These are phyloP conservation scores for Lingula anatina DNA, from an alignment of 2,888 invertebrate species.

Conservation along the genomic window DNA sequence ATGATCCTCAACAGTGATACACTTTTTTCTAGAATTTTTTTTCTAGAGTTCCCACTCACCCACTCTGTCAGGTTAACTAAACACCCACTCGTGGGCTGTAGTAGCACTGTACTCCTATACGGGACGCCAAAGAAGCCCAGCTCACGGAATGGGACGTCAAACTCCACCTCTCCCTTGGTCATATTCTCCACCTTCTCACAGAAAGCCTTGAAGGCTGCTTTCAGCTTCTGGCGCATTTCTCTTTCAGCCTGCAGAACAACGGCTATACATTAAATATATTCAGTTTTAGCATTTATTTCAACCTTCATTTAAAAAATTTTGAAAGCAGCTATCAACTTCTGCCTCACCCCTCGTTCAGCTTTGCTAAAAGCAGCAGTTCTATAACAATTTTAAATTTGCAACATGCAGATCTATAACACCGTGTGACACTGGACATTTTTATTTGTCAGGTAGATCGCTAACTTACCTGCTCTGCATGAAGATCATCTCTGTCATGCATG, in stretches of 20 bases:
- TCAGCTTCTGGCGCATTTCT: conserved; percentile 91
- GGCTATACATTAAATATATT: conserved; percentile 2
- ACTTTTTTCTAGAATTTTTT: too few relatives aligned
- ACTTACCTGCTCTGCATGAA: conserved; percentile 85
- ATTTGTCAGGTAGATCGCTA: too few relatives aligned
- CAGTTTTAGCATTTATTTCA: background rate
- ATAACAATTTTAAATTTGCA: too few relatives aligned
- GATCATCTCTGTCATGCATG: conserved; percentile 98
- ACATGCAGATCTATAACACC: too few relatives aligned
- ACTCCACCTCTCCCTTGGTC: conserved; percentile 96
- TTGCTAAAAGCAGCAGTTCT: too few relatives aligned
- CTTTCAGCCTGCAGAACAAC: conserved; percentile 67
- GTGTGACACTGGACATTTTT: too few relatives aligned
- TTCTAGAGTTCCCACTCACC: conserved; percentile 55
- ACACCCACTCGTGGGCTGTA: conserved; percentile 97
- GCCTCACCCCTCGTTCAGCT: too few relatives aligned
- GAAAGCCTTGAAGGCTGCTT: conserved; percentile 96
- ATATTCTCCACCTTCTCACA: conserved; percentile 93
- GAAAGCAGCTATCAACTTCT: background rate
- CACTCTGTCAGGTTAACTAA: conserved; percentile 96
- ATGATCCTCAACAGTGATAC: too few relatives aligned
- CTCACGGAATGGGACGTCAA: conserved; percentile 97
- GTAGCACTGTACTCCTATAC: conserved; percentile 87
- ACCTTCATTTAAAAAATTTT: background rate
- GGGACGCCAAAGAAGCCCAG: conserved; percentile 97